phyloP scores from a whole-genome alignment of 1,140 invertebrate genomes.

The Wiebesia pumilae region DNA sequence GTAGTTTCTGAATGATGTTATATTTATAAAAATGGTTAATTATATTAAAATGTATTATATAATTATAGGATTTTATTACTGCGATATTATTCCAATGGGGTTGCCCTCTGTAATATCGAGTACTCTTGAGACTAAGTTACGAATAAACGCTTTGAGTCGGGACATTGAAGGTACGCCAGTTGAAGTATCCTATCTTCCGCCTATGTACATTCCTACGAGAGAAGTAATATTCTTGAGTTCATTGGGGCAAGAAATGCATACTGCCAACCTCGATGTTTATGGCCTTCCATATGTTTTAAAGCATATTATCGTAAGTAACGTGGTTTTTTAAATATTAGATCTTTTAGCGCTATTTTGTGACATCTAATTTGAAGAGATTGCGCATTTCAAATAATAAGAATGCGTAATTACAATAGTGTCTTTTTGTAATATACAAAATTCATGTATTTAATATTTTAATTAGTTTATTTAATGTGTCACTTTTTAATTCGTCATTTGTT shows the following conservation, averaged over 20 bases:
- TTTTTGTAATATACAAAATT: too few relatives aligned
- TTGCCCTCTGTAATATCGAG: slow-evolving; percentile 66
- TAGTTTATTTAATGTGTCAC: too few relatives aligned
- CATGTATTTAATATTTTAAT: too few relatives aligned
- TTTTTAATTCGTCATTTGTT: not conserved
- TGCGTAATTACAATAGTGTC: too few relatives aligned
- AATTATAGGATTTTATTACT: slow-evolving; percentile 71
- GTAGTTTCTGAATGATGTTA: too few relatives aligned
- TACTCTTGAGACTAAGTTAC: slow-evolving; percentile 64
- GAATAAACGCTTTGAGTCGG: slow-evolving; percentile 68
- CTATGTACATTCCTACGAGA: slow-evolving; percentile 66
- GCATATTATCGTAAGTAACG: slow-evolving; percentile 65
- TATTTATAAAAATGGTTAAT: too few relatives aligned
- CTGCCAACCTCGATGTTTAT: slow-evolving; percentile 66
- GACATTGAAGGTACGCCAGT: slow-evolving; percentile 68
- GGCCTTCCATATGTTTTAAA: slow-evolving; percentile 68
- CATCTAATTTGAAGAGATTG: too few relatives aligned
- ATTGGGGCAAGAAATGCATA: slow-evolving; percentile 59
- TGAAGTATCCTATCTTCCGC: slow-evolving; percentile 70
- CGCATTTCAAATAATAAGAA: too few relatives aligned
- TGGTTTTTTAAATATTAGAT: not conserved
- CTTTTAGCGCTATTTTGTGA: not conserved
- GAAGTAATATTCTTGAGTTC: slow-evolving; percentile 68
- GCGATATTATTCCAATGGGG: slow-evolving; percentile 71
- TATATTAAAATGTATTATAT: too few relatives aligned